Base-by-base conservation (phyloP, 2,797 vertebrate species). In the Apogon talboti region DNA sequence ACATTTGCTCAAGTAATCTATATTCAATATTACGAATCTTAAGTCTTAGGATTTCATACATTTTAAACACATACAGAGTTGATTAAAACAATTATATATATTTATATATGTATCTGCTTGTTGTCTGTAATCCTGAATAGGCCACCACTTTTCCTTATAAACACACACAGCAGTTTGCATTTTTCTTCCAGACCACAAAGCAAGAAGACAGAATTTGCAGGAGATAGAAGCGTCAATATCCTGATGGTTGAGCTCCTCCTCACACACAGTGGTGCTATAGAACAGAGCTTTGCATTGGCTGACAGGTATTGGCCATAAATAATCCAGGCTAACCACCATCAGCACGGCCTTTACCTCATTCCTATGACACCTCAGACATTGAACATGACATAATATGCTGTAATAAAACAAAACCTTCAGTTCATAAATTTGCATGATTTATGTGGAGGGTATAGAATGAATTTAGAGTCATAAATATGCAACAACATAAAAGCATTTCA, bases 351-450 rank as follows among this genome's bases (percentile, higher is more conserved):
- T 72, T 75, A 71, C 71, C 84, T 92, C 73, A 50, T 61, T 69
- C 73, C 80, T 77, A 67, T 76, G 78, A 79, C 86, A 85, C 76
- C 84, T 86, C 84, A 76, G 74, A 84, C 88, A 91, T 89, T 38
- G 78, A 92, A 92, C 91, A 90, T 77, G 90, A 92, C 91, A 91
- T 88, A 87, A 92, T 86, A 79, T 63, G 82, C 81, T 89, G 88
- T 43, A 88, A 92, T 92, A 90, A 92, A 93, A 92, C 83, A 53
- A 89, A 92, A 89, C 50, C 79, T 75, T 84, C 72, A 90, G 81
- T 94, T 91, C 89, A 93, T 93, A 72, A 89, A 93, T 89, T 72
- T 87, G 69, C 81, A 79, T 92, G 88, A 93, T 93, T 92, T 90
- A 93, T 92, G 35, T 50, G 70, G 35, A 79, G 67, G 43, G 47